phyloP scores from a whole-genome alignment of 2,888 invertebrate species.

The Galerucella calmariensis region DNA sequence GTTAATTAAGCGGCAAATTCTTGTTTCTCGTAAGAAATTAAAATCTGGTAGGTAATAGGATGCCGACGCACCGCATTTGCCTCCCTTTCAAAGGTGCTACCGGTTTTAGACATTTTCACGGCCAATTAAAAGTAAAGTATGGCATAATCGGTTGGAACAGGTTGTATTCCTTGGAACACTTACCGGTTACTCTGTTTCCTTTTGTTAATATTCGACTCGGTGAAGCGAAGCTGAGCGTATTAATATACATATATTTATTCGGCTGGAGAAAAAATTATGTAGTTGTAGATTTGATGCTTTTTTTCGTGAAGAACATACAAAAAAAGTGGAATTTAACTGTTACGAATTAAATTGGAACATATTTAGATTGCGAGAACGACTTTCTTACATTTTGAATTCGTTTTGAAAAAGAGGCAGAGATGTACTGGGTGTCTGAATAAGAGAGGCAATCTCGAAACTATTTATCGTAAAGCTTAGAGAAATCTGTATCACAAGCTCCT shows the following conservation, averaged over 20 bases:
- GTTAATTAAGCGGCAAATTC: constrained; percentile 44
- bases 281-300: neutral
- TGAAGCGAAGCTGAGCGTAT: neutral
- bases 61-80: constrained; percentile 23
- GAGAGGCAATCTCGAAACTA: no score
- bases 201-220: constrained; percentile 8
- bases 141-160: constrained; percentile 29
- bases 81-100: constrained; percentile 34
- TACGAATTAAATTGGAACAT: no score
- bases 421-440: no score
- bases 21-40: constrained; percentile 39
- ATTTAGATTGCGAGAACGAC: no score
- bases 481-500: no score
- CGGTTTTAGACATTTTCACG: constrained; percentile 36
- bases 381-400: no score
- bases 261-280: no score
- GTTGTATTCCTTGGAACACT: constrained; percentile 18
- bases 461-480: no score
- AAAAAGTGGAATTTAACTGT: neutral
- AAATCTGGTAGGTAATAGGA: constrained; percentile 32
- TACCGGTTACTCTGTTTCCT: constrained; percentile 3
- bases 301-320: neutral
- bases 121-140: constrained; percentile 35
- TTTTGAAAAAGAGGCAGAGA: no score
- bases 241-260: neutral